These are phyloP conservation scores for Eilema sororculum DNA, from an alignment of 2,888 invertebrate species.

Conservation along the genomic window DNA sequence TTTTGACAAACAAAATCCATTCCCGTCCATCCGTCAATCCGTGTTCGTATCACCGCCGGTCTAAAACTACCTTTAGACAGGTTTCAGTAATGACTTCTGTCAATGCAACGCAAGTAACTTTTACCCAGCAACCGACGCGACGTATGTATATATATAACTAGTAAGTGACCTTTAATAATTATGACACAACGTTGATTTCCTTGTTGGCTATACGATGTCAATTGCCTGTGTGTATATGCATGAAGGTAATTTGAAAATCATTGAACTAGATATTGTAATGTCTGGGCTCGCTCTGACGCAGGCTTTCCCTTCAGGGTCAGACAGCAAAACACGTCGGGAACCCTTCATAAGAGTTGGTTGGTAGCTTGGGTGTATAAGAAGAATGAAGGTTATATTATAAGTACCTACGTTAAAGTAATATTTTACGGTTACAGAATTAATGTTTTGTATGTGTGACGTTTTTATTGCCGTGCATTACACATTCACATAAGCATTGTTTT, in stretches of 20 bases:
- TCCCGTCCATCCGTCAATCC: neutral
- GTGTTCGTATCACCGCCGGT: neutral
- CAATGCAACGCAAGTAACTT: constrained; percentile 29
- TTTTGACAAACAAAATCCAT: neutral
- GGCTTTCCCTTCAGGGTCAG: neutral
- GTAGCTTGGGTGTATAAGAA: no score
- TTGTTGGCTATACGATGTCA: constrained; percentile 40
- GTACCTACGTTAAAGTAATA: no score
- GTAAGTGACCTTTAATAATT: constrained; percentile 57
- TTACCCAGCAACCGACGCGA: constrained; percentile 36
- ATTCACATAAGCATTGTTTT: no score
- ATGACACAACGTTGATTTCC: constrained; percentile 52
- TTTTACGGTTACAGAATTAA: no score
- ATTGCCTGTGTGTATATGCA: constrained; percentile 18
- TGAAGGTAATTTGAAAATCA: constrained; percentile 52
- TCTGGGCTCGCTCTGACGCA: neutral
- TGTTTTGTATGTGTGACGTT: no score
- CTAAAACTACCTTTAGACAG: neutral
- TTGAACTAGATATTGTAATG: constrained; percentile 45
- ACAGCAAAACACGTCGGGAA: no score
- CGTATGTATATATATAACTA: constrained; percentile 50
- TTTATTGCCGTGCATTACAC: no score
- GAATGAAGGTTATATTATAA: no score
- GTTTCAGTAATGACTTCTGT: constrained; percentile 11
- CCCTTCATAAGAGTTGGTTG: no score